phyloP scores from a whole-genome alignment of 2,888 invertebrate species.

The Pachliopta kotzebuea region DNA sequence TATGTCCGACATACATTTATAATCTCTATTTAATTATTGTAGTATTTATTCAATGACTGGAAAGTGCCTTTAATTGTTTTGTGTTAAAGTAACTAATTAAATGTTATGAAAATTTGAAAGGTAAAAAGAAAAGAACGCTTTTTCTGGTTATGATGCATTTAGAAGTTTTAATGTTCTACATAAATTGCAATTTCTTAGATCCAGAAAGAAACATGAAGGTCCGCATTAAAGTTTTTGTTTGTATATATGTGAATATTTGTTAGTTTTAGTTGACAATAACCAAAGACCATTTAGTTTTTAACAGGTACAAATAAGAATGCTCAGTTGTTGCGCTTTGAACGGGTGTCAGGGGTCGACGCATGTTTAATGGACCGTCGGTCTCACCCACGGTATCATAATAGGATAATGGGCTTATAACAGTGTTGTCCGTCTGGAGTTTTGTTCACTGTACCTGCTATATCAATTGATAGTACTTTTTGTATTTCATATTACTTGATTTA shows the following conservation, averaged over 20 bases:
- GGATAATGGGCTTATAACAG: slow-evolving; percentile 57
- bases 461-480: not conserved
- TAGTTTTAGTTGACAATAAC: not conserved
- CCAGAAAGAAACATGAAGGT: no score
- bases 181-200: no score
- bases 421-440: slow-evolving; percentile 32
- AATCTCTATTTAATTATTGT: not conserved
- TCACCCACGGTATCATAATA: slow-evolving; percentile 49
- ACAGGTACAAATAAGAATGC: slow-evolving; percentile 7
- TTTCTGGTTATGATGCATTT: no score
- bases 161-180: no score
- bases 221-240: not conserved
- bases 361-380: slow-evolving; percentile 28
- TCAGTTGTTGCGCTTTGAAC: slow-evolving; percentile 6
- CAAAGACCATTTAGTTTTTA: not conserved
- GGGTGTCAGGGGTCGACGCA: slow-evolving; percentile 35
- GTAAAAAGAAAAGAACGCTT: no score
- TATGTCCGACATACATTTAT: not conserved
- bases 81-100: no score
- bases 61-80: no score
- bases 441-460: slow-evolving; percentile 6
- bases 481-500: not conserved
- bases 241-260: not conserved
- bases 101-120: no score
- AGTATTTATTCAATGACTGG: not conserved